Conservation (phyloP, 2,113 vertebrate genomes). For the Podarcis muralis region DNA sequence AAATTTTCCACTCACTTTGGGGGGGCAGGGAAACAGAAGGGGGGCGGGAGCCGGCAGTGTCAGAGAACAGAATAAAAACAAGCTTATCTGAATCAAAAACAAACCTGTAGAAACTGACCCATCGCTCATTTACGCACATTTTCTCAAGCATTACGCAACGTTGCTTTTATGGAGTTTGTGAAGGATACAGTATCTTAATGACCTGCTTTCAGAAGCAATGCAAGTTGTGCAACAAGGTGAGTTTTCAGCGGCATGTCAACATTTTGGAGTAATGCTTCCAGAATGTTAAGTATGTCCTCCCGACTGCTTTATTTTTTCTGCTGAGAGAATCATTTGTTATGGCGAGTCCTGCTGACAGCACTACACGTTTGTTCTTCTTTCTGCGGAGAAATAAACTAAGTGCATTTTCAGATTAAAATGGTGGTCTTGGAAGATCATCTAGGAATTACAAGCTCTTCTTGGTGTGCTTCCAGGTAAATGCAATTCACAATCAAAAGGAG, state of each 20-base stretch:
- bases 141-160: slow-evolving; percentile 14
- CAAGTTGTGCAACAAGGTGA: slow-evolving; percentile 21
- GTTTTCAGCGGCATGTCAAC: slow-evolving; percentile 10
- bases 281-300: slow-evolving; percentile 9
- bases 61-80: slow-evolving; percentile 47
- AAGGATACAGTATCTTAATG: slow-evolving; percentile 7
- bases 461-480: slow-evolving; percentile 2
- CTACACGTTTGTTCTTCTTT: background rate
- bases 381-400: slow-evolving; percentile 42
- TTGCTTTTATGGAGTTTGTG: slow-evolving; percentile 31
- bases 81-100: slow-evolving; percentile 45
- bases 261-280: slow-evolving; percentile 35
- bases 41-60: background rate
- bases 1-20: slow-evolving; percentile 30
- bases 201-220: slow-evolving; percentile 25
- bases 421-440: background rate
- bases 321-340: slow-evolving; percentile 12
- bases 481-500: background rate
- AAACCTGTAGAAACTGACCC: background rate
- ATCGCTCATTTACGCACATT: slow-evolving; percentile 16
- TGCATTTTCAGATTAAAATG: slow-evolving; percentile 40
- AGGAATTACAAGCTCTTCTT: slow-evolving; percentile 4
- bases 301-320: background rate
- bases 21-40: background rate
- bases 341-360: slow-evolving; percentile 1